Evolutionary conservation across 2,113 vertebrate species (phyloP).

Genomic region (Petaurus breviceps): DNA sequence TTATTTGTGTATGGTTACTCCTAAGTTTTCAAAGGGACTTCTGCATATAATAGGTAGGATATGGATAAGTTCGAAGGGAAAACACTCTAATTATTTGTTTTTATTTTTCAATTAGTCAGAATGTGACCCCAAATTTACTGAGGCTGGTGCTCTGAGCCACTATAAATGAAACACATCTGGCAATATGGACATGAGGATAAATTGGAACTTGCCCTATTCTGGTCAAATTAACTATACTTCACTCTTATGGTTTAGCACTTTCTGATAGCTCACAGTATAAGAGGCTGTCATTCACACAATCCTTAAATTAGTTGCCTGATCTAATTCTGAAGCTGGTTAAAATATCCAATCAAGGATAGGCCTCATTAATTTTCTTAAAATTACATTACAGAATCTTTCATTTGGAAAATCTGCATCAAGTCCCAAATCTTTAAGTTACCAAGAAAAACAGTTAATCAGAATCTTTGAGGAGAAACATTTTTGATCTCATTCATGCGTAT

Average conservation of each 20-base stretch:
- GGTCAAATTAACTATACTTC: background rate
- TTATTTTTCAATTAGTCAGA: background rate
- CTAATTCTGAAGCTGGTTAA: background rate
- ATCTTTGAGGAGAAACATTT: background rate
- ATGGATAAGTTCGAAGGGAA: background rate
- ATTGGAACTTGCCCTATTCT: background rate
- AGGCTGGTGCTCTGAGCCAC: background rate
- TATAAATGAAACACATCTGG: background rate
- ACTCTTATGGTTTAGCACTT: background rate
- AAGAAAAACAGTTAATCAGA: background rate
- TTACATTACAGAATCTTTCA: background rate
- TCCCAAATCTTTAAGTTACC: background rate
- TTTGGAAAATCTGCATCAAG: background rate
- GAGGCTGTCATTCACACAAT: background rate
- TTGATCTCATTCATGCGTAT: background rate
- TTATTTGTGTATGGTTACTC: background rate
- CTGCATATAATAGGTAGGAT: background rate
- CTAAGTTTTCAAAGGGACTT: background rate
- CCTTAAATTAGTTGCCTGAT: background rate
- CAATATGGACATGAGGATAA: background rate
- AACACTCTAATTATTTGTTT: background rate
- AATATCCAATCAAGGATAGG: background rate
- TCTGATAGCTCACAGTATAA: background rate
- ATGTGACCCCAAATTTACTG: background rate
- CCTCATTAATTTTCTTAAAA: background rate